These are phyloP conservation scores for Idris sp. DNA, from an alignment of 1,140 invertebrate genomes.

Conservation along the genomic window DNA sequence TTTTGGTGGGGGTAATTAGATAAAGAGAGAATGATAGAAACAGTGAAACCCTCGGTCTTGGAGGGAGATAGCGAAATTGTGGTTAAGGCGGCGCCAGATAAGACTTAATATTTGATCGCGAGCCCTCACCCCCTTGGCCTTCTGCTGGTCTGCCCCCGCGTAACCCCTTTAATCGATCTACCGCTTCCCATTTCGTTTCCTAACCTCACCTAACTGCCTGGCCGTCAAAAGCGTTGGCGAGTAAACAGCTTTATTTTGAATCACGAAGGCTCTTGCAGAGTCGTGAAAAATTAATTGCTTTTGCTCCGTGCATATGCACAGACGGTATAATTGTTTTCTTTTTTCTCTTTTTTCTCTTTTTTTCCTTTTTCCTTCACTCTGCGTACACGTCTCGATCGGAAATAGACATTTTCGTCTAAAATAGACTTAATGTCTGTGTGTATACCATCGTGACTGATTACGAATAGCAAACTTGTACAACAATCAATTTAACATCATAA, in stretches of 20 bases:
- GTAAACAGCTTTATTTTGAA: constrained; percentile 53
- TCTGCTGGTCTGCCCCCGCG: constrained; percentile 65
- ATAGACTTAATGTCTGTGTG: background rate
- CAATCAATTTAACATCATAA: constrained; percentile 16
- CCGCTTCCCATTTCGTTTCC: constrained; percentile 56
- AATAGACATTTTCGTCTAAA: background rate
- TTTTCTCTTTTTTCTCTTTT: no score
- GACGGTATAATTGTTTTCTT: no score
- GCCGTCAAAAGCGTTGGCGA: constrained; percentile 67
- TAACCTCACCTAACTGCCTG: constrained; percentile 60
- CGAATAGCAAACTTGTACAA: constrained; percentile 1
- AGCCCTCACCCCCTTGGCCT: constrained; percentile 69
- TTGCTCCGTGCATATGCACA: no score
- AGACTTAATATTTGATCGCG: constrained; percentile 77
- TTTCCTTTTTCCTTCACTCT: no score
- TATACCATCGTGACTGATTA: constrained; percentile 2
- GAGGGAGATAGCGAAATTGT: constrained; percentile 60
- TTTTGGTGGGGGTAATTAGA: constrained; percentile 71
- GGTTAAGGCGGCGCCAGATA: constrained; percentile 75
- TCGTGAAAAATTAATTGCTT: background rate
- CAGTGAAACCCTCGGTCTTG: constrained; percentile 19
- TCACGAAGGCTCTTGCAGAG: no score
- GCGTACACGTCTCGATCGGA: no score
- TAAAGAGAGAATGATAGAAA: constrained; percentile 56
- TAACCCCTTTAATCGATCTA: constrained; percentile 65